Conservation (phyloP, 2,797 vertebrate species). For the Neosilurus mollespiculum region DNA sequence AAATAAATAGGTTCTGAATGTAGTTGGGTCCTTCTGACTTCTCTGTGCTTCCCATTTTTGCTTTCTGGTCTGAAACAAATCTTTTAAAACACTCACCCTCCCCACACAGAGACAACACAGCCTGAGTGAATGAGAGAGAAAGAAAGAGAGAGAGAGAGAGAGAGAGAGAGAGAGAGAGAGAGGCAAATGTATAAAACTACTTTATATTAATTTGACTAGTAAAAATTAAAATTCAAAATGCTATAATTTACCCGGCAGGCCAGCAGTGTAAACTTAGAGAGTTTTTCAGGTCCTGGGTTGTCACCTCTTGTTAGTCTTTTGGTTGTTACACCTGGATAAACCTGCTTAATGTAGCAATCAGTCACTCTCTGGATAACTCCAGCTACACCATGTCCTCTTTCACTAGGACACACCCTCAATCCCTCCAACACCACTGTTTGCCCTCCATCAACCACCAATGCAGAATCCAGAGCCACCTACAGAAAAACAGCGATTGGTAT, state of each 20-base stretch:
- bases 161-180: background rate
- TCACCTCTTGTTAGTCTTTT: conserved; percentile 47
- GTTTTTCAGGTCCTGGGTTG: conserved; percentile 47
- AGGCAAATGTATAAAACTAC: background rate
- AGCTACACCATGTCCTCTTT: conserved; percentile 58
- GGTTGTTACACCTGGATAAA: conserved; percentile 53
- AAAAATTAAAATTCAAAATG: background rate
- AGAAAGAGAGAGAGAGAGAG: background rate
- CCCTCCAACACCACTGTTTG: conserved; percentile 57
- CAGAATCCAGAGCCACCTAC: conserved; percentile 60
- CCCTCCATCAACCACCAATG: conserved; percentile 57
- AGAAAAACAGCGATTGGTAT: background rate
- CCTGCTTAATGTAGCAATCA: conserved; percentile 51
- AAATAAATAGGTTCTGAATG: conserved; percentile 8
- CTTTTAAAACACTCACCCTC: conserved; percentile 42
- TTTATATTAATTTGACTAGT: no score
- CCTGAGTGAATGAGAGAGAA: conserved; percentile 34
- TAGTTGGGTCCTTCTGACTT: conserved; percentile 8
- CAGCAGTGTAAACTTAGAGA: conserved; percentile 58
- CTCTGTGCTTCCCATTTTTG: conserved; percentile 44
- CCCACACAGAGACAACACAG: conserved; percentile 46
- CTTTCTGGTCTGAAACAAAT: conserved; percentile 50
- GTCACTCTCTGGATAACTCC: conserved; percentile 53
- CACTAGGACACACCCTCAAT: conserved; percentile 53
- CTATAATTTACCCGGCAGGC: conserved; percentile 51